A percentile compares a stretch with the other conserved stretches of the same genome.
phyloP scores from a whole-genome alignment of 2,888 invertebrate genomes.

The Germaria angustata region DNA sequence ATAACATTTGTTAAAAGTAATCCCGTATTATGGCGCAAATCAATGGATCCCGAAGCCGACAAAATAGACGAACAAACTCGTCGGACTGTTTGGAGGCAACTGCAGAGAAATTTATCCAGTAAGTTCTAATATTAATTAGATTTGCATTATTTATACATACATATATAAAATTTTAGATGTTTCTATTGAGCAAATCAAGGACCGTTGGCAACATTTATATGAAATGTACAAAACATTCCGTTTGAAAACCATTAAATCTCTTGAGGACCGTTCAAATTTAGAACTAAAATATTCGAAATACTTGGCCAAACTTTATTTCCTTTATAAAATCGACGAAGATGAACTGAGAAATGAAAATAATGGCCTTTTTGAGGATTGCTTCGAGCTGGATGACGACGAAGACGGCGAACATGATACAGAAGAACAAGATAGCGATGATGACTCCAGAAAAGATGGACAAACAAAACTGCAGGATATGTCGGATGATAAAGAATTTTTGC shows the following conservation, averaged over 20 bases:
- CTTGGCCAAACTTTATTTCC: constrained; percentile 75
- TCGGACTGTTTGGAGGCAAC: constrained; percentile 73
- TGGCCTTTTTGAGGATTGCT: constrained; percentile 70
- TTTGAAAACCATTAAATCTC: constrained; percentile 74
- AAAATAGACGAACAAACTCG: constrained; percentile 76
- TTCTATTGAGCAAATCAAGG: constrained; percentile 72
- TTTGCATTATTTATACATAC: background rate
- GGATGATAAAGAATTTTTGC: constrained; percentile 74
- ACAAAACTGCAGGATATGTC: constrained; percentile 73
- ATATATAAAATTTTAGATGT: constrained; percentile 56
- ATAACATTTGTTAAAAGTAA: constrained; percentile 77
- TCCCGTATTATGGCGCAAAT: constrained; percentile 76
- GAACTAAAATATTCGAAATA: constrained; percentile 77
- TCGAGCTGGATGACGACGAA: constrained; percentile 63
- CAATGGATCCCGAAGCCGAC: constrained; percentile 72
- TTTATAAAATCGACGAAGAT: constrained; percentile 76
- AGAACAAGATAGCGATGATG: constrained; percentile 28
- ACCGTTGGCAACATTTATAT: constrained; percentile 76
- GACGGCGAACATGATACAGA: constrained; percentile 37
- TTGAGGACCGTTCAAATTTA: constrained; percentile 71
- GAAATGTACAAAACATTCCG: constrained; percentile 78
- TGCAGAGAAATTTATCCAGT: constrained; percentile 74
- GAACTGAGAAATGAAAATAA: constrained; percentile 74
- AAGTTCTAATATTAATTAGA: constrained; percentile 23
- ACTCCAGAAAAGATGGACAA: constrained; percentile 1